phyloP scores from a whole-genome alignment of 2,888 invertebrate species.

The Scaeva pyrastri region DNA sequence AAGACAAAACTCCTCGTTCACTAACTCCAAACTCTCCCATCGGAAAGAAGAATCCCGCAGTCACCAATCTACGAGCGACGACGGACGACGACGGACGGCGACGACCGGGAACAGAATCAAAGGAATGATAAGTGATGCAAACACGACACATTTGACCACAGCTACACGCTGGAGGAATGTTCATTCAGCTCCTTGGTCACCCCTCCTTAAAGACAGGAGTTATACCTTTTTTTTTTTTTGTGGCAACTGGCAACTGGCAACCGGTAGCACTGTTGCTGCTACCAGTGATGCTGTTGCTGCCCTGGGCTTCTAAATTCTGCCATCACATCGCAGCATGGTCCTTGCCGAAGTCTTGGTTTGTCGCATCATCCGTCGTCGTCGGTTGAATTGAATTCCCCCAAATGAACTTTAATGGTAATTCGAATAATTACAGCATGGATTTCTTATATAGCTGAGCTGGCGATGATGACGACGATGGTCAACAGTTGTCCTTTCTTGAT shows the following conservation, averaged over 20 bases:
- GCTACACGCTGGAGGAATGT: conserved; percentile 66
- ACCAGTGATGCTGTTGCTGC: background rate
- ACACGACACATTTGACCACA: conserved; percentile 75
- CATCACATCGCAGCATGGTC: background rate
- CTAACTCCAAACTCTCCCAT: conserved; percentile 21
- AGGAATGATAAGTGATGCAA: conserved; percentile 76
- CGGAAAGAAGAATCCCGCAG: conserved; percentile 39
- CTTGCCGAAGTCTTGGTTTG: conserved; percentile 10
- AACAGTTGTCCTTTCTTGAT: conserved; percentile 30
- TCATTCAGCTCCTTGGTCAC: conserved; percentile 67
- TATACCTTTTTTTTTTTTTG: background rate
- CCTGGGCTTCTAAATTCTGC: conserved; percentile 9
- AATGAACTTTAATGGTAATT: conserved; percentile 76
- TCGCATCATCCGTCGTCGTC: conserved; percentile 6
- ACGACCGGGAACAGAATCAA: conserved; percentile 64
- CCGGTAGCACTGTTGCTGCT: conserved; percentile 61
- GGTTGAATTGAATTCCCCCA: conserved; percentile 62
- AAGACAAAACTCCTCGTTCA: too few relatives aligned
- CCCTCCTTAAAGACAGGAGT: conserved; percentile 74
- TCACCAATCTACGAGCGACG: background rate
- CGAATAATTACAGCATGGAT: conserved; percentile 71
- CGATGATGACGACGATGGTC: conserved; percentile 18
- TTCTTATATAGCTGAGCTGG: conserved; percentile 41
- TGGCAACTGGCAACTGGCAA: conserved; percentile 18
- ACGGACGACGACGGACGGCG: conserved; percentile 1